A percentile compares a stretch with the other conserved stretches of the same genome.
phyloP scores from a whole-genome alignment of 2,797 vertebrate genomes.

The Scolopax rusticola region DNA sequence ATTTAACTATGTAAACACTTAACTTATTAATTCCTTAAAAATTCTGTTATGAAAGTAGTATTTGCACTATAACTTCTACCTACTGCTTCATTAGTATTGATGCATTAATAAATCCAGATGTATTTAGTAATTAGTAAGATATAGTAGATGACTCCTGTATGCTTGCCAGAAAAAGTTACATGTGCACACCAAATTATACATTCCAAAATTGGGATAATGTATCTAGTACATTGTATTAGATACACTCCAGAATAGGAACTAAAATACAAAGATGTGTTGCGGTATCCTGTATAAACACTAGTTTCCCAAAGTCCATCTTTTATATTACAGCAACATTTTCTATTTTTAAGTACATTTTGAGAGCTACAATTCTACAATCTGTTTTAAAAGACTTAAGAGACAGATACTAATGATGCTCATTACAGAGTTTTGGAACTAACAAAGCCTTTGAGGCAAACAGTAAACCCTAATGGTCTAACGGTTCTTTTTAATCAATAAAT shows the following conservation, averaged over 20 bases:
- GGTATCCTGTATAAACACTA: not conserved
- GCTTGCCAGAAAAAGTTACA: not conserved
- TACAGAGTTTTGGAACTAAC: not conserved
- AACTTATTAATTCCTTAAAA: not conserved
- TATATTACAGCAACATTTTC: not conserved
- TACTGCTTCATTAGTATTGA: not conserved
- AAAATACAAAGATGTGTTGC: not conserved
- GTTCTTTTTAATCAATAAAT: not conserved
- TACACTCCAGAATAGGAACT: not conserved
- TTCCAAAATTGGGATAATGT: not conserved
- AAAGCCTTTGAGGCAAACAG: not conserved
- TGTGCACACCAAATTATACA: not conserved
- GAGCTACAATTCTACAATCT: not conserved
- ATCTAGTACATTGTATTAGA: not conserved
- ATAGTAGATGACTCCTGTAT: not conserved
- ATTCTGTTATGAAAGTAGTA: not conserved
- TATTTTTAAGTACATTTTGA: not conserved
- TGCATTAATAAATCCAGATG: not conserved
- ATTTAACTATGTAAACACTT: not conserved
- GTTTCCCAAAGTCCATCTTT: not conserved
- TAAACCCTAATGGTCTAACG: not conserved
- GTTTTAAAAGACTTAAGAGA: not conserved
- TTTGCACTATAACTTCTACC: not conserved
- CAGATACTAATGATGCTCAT: accelerated
- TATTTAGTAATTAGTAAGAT: not conserved